Percentiles rank a stretch among this genome's conserved stretches.
Evolutionary conservation across 2,113 vertebrate species (phyloP).

Genomic region (Zeus faber): DNA sequence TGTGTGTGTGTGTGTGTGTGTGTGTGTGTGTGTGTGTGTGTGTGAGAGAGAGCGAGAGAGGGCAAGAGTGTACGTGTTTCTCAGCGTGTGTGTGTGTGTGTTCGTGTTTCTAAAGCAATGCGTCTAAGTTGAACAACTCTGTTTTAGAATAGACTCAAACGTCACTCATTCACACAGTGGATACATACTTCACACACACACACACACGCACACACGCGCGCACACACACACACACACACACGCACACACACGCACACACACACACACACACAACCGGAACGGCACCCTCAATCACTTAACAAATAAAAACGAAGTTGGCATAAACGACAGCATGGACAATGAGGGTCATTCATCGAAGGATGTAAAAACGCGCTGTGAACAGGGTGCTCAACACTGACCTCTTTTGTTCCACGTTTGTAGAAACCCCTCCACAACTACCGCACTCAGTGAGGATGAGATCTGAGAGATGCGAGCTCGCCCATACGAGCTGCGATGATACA

Average conservation of each 20-base stretch:
- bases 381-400: too few relatives aligned
- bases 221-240: neutral
- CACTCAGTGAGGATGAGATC: too few relatives aligned
- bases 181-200: constrained; percentile 11
- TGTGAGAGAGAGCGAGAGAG: neutral
- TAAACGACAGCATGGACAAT: too few relatives aligned
- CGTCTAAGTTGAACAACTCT: neutral
- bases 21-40: neutral
- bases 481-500: too few relatives aligned
- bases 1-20: neutral
- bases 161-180: neutral
- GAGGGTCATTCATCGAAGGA: too few relatives aligned
- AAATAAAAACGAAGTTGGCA: too few relatives aligned
- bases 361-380: too few relatives aligned
- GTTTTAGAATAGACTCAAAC: neutral
- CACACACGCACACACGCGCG: neutral
- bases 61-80: neutral
- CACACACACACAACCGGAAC: neutral
- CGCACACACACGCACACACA: neutral
- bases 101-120: neutral
- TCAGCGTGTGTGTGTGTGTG: constrained; percentile 1
- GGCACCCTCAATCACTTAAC: too few relatives aligned
- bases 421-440: too few relatives aligned
- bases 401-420: too few relatives aligned
- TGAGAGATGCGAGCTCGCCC: too few relatives aligned